These are phyloP conservation scores for Poeciliopsis gracilis DNA, from an alignment of 2,797 vertebrate species.

Conservation along the genomic window DNA sequence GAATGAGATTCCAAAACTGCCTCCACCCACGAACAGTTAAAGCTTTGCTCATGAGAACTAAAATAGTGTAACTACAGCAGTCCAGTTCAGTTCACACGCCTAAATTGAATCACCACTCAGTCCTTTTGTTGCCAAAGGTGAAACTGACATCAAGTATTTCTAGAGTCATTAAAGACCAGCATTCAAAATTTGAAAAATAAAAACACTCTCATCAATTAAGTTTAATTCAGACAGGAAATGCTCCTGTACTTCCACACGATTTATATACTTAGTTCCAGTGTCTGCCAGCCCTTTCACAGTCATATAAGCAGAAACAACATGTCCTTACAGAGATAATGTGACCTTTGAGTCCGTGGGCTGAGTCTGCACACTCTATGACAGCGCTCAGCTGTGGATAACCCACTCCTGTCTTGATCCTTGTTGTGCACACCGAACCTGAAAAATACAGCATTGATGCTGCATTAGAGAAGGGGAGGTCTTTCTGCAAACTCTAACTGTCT, in stretches of 20 bases:
- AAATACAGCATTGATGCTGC: conserved; percentile 1
- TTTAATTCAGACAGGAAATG: not conserved
- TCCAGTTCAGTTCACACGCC: not conserved
- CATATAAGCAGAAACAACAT: not conserved
- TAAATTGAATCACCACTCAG: not conserved
- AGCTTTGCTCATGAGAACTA: not conserved
- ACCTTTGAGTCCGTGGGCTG: conserved; percentile 96
- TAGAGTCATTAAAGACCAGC: not conserved
- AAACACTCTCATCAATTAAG: not conserved
- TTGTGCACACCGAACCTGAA: conserved; percentile 97
- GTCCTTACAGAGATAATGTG: conserved; percentile 96
- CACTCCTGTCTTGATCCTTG: conserved; percentile 97
- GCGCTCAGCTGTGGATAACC: conserved; percentile 98
- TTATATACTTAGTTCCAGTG: no score
- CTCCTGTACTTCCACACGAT: not conserved
- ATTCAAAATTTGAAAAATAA: not conserved
- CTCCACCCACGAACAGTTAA: not conserved
- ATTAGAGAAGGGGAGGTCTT: conserved; percentile 1
- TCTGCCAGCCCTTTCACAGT: not conserved
- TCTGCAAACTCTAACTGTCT: not conserved
- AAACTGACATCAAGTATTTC: not conserved
- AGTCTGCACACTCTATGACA: conserved; percentile 97
- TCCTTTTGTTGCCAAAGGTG: not conserved
- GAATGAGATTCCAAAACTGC: not conserved
- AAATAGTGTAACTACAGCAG: not conserved